These are phyloP conservation scores for Strigops habroptila DNA, from an alignment of 2,113 vertebrate genomes.

Conservation along the genomic window DNA sequence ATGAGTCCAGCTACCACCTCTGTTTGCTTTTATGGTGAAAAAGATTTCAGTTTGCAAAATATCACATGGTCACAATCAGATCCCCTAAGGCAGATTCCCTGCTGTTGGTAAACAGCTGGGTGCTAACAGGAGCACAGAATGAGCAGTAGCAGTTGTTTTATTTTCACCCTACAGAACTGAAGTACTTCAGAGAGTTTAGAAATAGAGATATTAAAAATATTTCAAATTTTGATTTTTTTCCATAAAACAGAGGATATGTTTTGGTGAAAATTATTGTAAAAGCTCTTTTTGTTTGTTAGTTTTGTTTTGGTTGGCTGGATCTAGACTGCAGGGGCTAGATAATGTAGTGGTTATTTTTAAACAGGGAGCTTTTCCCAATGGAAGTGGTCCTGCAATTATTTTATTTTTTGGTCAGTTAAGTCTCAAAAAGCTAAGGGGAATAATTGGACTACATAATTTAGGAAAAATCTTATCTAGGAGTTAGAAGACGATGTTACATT, in stretches of 20 bases:
- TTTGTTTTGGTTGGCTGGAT: background rate
- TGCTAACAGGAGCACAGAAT: background rate
- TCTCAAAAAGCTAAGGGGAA: background rate
- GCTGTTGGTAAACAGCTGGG: background rate
- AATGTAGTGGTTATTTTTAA: background rate
- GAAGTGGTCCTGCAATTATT: background rate
- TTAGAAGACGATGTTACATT: background rate
- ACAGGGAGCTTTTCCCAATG: background rate
- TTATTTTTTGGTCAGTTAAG: background rate
- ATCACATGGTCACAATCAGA: background rate
- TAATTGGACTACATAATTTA: background rate
- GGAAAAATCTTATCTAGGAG: background rate
- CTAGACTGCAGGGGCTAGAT: background rate
- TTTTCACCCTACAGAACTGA: background rate
- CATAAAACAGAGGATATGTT: fast-evolving
- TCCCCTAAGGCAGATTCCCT: background rate
- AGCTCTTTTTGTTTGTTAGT: background rate
- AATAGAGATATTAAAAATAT: background rate
- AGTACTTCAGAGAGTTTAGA: background rate
- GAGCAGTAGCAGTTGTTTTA: background rate
- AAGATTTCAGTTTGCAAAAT: background rate
- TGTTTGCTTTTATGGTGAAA: background rate
- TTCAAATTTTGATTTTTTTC: background rate
- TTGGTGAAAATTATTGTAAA: background rate
- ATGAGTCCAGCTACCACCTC: background rate